These are phyloP conservation scores for Climacteris rufus DNA, from an alignment of 2,113 vertebrate species.

Conservation along the genomic window DNA sequence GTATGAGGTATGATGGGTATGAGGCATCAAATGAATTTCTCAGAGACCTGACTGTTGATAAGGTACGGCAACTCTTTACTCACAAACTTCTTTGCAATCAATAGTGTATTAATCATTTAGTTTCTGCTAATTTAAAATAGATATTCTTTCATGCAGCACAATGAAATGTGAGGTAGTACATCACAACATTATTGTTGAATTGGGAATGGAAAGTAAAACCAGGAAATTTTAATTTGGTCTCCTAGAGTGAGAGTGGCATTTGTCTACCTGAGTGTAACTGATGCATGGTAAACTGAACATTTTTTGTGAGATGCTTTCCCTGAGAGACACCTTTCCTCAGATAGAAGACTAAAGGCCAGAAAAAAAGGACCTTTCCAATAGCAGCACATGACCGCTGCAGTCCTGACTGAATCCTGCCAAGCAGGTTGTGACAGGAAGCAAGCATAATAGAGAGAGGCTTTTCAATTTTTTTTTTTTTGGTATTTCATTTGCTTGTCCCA, in stretches of 20 bases:
- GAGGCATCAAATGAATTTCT: conserved; percentile 17
- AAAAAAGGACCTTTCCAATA: neutral
- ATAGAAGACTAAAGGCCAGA: neutral
- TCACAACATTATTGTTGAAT: neutral
- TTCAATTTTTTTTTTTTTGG: neutral
- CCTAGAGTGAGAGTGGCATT: neutral
- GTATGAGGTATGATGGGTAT: conserved; percentile 9
- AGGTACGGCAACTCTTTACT: neutral
- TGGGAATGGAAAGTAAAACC: neutral
- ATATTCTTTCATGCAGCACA: neutral
- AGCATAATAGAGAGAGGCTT: neutral
- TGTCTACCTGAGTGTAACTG: neutral
- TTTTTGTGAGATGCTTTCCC: neutral
- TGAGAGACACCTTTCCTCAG: neutral
- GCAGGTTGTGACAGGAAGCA: neutral
- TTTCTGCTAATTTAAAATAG: conserved; percentile 20
- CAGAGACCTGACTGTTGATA: neutral
- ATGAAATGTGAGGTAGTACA: neutral
- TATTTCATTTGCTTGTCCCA: neutral
- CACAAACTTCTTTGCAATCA: neutral
- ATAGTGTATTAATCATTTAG: conserved; percentile 41
- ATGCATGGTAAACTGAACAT: neutral
- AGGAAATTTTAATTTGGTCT: neutral
- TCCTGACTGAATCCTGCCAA: neutral
- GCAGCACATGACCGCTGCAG: neutral